A percentile compares a stretch with the other conserved stretches of the same genome.
Conservation (phyloP, 2,888 invertebrate species). For the Eristalis intricaria region DNA sequence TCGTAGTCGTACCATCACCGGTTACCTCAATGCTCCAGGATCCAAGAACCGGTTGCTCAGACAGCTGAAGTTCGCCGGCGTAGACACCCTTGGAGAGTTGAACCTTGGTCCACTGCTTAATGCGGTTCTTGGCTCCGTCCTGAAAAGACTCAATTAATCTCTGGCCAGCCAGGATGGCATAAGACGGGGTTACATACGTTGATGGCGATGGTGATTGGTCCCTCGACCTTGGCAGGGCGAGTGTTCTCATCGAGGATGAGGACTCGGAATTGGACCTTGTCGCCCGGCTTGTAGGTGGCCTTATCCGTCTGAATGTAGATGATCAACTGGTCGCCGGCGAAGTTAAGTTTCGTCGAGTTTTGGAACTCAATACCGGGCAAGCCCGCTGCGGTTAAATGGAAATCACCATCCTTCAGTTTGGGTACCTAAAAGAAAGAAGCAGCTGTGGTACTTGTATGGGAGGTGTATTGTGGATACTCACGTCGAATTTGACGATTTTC, state of each 20-base stretch:
- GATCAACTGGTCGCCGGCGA: constrained; percentile 86
- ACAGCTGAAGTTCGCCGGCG: constrained; percentile 88
- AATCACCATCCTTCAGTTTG: constrained; percentile 75
- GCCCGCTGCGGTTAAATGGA: constrained; percentile 82
- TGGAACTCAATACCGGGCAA: constrained; percentile 88
- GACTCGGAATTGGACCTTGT: constrained; percentile 88
- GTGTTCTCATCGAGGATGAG: constrained; percentile 88
- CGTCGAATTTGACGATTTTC: constrained; percentile 87
- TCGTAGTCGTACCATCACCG: constrained; percentile 79
- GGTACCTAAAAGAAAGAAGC: constrained; percentile 69
- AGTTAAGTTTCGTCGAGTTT: constrained; percentile 87
- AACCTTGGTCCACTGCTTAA: constrained; percentile 89
- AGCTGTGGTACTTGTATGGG: not conserved
- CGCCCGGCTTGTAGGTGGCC: constrained; percentile 93
- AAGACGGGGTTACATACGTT: constrained; percentile 69
- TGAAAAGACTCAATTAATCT: constrained; percentile 74
- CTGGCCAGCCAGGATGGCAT: not conserved
- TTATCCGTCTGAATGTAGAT: constrained; percentile 96
- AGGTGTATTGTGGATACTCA: constrained; percentile 77
- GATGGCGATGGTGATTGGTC: constrained; percentile 77
- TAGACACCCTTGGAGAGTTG: constrained; percentile 88
- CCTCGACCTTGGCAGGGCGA: constrained; percentile 83
- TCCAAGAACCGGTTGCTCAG: constrained; percentile 92
- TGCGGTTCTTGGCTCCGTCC: constrained; percentile 90
- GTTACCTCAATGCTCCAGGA: constrained; percentile 91